A percentile compares a stretch with the other conserved stretches of the same genome.
Evolutionary conservation across 2,113 vertebrate species (phyloP).

Genomic region (Rallus limicola): DNA sequence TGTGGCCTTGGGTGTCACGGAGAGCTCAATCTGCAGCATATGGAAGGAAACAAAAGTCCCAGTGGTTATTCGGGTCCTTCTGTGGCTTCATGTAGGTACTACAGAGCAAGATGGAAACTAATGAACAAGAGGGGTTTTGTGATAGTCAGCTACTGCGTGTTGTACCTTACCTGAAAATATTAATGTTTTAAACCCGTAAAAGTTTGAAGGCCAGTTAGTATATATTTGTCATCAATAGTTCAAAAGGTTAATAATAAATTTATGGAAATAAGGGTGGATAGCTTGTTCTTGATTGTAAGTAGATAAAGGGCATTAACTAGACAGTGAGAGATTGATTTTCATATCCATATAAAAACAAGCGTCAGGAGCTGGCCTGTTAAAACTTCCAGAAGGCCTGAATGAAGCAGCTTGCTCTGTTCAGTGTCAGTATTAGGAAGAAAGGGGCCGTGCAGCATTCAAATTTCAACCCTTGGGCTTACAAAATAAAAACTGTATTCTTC

Average conservation of each 20-base stretch:
- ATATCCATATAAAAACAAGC: neutral
- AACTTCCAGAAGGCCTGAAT: neutral
- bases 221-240: neutral
- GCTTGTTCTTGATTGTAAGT: neutral
- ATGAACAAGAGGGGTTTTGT: neutral
- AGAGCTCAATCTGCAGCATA: neutral
- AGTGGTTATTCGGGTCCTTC: neutral
- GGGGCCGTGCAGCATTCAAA: neutral
- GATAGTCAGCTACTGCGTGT: neutral
- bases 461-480: neutral
- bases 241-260: neutral
- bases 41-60: neutral
- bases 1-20: neutral
- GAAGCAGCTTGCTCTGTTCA: neutral
- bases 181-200: neutral
- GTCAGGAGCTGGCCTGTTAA: neutral
- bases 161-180: neutral
- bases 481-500: neutral
- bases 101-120: neutral
- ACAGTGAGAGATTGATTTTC: neutral
- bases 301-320: neutral
- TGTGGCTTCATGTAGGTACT: neutral
- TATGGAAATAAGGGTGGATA: neutral
- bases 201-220: neutral
- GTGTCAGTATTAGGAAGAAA: neutral